These are phyloP conservation scores for Mirounga angustirostris DNA, from an alignment of 2,113 vertebrate genomes.

Conservation along the genomic window DNA sequence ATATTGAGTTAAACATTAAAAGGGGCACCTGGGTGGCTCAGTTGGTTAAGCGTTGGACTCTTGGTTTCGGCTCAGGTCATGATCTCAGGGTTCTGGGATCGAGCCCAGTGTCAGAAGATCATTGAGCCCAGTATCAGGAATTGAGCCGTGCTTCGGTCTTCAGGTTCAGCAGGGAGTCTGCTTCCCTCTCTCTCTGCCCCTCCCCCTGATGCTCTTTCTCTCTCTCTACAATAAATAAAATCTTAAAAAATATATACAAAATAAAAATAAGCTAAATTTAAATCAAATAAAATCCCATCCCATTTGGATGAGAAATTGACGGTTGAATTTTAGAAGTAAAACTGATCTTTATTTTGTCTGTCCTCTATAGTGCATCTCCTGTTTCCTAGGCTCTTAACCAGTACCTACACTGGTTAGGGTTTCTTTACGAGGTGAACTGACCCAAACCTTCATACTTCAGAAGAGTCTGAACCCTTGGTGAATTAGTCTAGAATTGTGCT, in stretches of 20 bases:
- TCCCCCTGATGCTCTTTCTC: neutral
- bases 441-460: neutral
- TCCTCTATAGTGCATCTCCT: neutral
- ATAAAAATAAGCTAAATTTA: slow-evolving; percentile 39
- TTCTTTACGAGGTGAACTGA: neutral
- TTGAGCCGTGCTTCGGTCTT: neutral
- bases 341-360: neutral
- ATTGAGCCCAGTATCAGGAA: neutral
- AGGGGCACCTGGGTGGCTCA: neutral
- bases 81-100: neutral
- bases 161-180: neutral
- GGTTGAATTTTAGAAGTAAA: slow-evolving; percentile 1
- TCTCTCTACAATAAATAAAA: neutral
- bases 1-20: neutral
- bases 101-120: neutral
- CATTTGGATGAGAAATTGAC: neutral
- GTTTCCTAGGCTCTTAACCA: neutral
- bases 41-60: neutral
- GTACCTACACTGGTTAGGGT: neutral
- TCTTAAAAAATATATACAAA: neutral
- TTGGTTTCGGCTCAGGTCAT: neutral
- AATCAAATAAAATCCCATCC: neutral
- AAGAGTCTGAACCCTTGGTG: neutral
- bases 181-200: neutral
- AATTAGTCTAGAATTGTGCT: neutral